These are phyloP conservation scores for Argyrosomus japonicus DNA, from an alignment of 2,113 vertebrate genomes.

Conservation along the genomic window DNA sequence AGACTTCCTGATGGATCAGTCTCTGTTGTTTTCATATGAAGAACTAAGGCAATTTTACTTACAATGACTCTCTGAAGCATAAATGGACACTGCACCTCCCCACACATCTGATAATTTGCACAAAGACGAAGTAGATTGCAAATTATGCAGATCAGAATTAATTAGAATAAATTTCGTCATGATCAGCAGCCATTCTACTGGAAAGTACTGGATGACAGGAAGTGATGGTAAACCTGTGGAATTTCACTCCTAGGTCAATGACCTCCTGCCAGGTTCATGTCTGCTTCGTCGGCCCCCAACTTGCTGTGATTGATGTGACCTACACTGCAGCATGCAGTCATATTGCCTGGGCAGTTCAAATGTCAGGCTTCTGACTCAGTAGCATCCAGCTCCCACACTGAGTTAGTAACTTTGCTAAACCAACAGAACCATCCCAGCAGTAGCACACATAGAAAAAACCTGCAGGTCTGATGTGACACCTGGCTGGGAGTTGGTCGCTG, in stretches of 20 bases:
- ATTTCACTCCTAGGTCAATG: conserved; percentile 46
- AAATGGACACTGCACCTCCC: neutral
- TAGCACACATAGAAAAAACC: conserved; percentile 5
- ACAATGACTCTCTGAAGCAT: conserved; percentile 12
- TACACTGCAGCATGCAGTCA: conserved; percentile 32
- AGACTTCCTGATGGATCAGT: conserved; percentile 63
- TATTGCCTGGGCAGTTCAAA: conserved; percentile 41
- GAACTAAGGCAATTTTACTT: conserved; percentile 27
- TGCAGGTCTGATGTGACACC: conserved; percentile 48
- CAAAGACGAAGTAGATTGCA: neutral
- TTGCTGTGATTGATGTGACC: conserved; percentile 52
- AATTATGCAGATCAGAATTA: neutral
- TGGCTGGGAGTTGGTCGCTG: conserved; percentile 28
- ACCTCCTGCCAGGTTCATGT: conserved; percentile 54
- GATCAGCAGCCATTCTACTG: neutral
- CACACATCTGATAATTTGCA: neutral
- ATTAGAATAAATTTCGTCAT: too few relatives aligned
- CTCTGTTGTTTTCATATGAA: conserved; percentile 40
- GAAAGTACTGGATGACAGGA: conserved; percentile 32
- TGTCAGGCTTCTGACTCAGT: conserved; percentile 60
- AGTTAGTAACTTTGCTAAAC: conserved; percentile 27
- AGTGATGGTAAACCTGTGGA: conserved; percentile 42
- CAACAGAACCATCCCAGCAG: conserved; percentile 31
- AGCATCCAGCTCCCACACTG: conserved; percentile 48
- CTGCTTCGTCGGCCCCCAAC: conserved; percentile 14